A percentile compares a stretch with the other conserved stretches of the same genome.
These are phyloP conservation scores for Drosophila parvula DNA, from an alignment of 1,140 invertebrate species.

Conservation along the genomic window DNA sequence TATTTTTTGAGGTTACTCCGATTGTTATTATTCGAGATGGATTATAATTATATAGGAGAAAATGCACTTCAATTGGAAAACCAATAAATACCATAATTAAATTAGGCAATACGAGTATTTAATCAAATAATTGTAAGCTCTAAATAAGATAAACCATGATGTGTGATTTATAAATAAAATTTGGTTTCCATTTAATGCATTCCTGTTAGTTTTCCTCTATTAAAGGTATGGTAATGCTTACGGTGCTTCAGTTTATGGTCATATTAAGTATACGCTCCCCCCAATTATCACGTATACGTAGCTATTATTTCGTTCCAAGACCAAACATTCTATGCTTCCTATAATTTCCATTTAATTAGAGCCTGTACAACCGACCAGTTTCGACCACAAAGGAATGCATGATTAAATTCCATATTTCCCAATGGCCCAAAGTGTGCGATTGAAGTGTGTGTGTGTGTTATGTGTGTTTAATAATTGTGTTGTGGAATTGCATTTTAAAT, in stretches of 20 bases:
- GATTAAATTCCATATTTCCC: neutral
- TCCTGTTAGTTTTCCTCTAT: neutral
- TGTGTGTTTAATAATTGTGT: no score
- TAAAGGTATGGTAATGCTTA: neutral
- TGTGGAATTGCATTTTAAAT: slow-evolving; percentile 23
- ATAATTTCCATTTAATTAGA: slow-evolving; percentile 1
- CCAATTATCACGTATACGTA: neutral
- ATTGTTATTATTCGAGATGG: neutral
- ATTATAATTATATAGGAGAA: neutral
- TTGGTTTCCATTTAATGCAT: neutral
- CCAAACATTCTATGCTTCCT: neutral
- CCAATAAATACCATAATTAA: neutral
- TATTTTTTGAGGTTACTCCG: slow-evolving; percentile 17
- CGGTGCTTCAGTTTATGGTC: neutral
- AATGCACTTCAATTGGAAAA: neutral
- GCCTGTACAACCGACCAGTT: neutral
- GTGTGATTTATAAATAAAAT: no score
- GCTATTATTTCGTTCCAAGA: neutral
- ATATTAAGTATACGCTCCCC: neutral
- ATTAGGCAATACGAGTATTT: neutral
- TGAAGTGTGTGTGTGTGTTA: neutral
- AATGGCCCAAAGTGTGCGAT: neutral
- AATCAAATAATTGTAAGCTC: neutral
- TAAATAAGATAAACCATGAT: neutral
- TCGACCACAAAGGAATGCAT: no score